A percentile compares a stretch with the other conserved stretches of the same genome.
Conservation (phyloP, 2,797 vertebrate genomes). For the Catostomus latipinnis region DNA sequence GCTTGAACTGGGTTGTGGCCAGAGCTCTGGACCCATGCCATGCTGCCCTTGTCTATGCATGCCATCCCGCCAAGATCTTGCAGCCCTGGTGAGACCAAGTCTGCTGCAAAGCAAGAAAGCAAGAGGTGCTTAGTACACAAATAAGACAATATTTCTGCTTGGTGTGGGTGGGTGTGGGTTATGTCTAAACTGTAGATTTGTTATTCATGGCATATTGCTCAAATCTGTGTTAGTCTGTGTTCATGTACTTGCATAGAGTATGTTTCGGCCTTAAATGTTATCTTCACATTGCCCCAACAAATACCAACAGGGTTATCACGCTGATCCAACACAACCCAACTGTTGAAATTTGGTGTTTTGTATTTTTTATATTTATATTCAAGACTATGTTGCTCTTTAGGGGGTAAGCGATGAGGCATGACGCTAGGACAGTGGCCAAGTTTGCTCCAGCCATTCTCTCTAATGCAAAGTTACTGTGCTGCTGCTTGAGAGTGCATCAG, state of each 20-base stretch:
- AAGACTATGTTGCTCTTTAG: conserved; percentile 14
- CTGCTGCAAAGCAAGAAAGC: conserved; percentile 21
- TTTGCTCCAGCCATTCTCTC: conserved; percentile 64
- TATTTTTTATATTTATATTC: too few relatives aligned
- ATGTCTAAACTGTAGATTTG: too few relatives aligned
- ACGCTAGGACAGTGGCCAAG: conserved; percentile 71
- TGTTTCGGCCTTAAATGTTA: too few relatives aligned
- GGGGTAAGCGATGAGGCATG: conserved; percentile 67
- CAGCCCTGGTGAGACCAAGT: conserved; percentile 49
- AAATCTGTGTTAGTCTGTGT: too few relatives aligned
- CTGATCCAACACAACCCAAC: too few relatives aligned
- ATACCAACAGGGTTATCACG: too few relatives aligned
- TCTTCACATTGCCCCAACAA: too few relatives aligned
- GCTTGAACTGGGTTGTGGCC: conserved; percentile 89
- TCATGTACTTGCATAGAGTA: too few relatives aligned
- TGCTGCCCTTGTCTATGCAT: conserved; percentile 67
- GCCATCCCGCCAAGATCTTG: conserved; percentile 66
- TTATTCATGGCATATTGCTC: too few relatives aligned
- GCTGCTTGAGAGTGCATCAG: conserved; percentile 65
- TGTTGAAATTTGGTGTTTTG: too few relatives aligned
- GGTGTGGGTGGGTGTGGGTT: not conserved
- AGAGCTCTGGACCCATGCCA: conserved; percentile 91
- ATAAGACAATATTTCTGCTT: not conserved
- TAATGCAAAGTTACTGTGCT: conserved; percentile 75
- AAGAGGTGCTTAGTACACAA: conserved; percentile 5